Conservation (phyloP, 2,113 vertebrate species). For the Bombycilla garrulus region DNA sequence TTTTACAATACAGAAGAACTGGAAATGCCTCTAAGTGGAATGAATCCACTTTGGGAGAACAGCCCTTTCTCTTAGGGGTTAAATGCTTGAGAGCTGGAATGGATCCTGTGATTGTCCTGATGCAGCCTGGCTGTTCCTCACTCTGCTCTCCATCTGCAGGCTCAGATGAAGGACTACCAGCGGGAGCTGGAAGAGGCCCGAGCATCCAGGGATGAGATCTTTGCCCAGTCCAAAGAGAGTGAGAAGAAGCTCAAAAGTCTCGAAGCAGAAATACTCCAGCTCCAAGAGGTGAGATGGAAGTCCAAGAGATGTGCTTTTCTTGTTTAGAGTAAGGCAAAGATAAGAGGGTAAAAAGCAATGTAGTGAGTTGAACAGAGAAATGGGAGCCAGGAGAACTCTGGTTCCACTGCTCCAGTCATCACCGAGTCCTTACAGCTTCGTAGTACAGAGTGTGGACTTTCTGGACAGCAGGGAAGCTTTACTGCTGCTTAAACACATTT, state of each 20-base stretch:
- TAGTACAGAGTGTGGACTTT: neutral
- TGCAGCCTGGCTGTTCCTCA: neutral
- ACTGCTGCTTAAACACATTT: neutral
- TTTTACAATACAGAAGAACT: neutral
- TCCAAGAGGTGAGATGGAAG: conserved; percentile 86
- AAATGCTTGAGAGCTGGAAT: neutral
- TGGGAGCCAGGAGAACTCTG: neutral
- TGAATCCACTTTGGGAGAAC: neutral
- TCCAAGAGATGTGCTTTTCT: neutral
- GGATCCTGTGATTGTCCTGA: neutral
- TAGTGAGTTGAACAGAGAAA: neutral
- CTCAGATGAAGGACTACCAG: conserved; percentile 97
- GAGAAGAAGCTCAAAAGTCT: conserved; percentile 96
- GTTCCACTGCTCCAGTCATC: neutral
- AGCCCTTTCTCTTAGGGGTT: neutral
- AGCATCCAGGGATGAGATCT: conserved; percentile 94
- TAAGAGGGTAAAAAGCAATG: neutral
- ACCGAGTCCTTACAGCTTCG: neutral
- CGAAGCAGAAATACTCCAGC: conserved; percentile 93
- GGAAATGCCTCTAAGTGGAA: neutral
- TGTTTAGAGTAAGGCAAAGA: neutral
- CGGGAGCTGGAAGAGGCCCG: conserved; percentile 94
- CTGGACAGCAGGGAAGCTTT: neutral
- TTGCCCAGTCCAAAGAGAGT: conserved; percentile 94
- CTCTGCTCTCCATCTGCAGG: conserved; percentile 64